Conservation (phyloP, 1,140 invertebrate genomes). For the Agrypnia vestita region DNA sequence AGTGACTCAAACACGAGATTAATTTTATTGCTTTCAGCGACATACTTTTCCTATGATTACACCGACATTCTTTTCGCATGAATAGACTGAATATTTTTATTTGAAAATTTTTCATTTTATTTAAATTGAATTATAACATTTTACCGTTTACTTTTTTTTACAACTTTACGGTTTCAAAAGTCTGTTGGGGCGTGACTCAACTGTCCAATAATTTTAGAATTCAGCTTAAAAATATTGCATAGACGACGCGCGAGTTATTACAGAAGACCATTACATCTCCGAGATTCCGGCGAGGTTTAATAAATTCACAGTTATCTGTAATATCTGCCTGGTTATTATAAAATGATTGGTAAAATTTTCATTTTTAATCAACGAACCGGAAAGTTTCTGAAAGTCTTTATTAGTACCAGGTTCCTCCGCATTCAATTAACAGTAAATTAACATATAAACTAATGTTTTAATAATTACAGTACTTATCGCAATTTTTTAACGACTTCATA, state of each 20-base stretch:
- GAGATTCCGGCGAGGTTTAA: background rate
- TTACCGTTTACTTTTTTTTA: background rate
- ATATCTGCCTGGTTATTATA: conserved; percentile 6
- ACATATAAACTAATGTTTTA: background rate
- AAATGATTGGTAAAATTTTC: background rate
- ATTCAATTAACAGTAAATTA: conserved; percentile 23
- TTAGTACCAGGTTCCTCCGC: background rate
- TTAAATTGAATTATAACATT: no score
- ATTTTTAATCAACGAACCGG: conserved; percentile 2
- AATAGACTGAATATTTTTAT: no score
- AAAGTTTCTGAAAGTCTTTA: conserved; percentile 4
- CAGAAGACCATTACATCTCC: background rate
- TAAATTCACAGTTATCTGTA: background rate
- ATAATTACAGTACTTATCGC: background rate
- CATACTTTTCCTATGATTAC: no score
- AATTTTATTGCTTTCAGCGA: no score
- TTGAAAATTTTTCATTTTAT: no score
- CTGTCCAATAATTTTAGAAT: conserved; percentile 57
- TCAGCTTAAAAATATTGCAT: conserved; percentile 56
- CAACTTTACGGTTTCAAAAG: conserved; percentile 11
- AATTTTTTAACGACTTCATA: no score
- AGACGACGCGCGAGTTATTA: conserved; percentile 17
- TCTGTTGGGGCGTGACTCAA: conserved; percentile 43
- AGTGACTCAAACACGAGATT: no score
- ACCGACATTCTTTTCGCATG: no score